These are phyloP conservation scores for Coelopa pilipes DNA, from an alignment of 2,888 invertebrate species.

Conservation along the genomic window DNA sequence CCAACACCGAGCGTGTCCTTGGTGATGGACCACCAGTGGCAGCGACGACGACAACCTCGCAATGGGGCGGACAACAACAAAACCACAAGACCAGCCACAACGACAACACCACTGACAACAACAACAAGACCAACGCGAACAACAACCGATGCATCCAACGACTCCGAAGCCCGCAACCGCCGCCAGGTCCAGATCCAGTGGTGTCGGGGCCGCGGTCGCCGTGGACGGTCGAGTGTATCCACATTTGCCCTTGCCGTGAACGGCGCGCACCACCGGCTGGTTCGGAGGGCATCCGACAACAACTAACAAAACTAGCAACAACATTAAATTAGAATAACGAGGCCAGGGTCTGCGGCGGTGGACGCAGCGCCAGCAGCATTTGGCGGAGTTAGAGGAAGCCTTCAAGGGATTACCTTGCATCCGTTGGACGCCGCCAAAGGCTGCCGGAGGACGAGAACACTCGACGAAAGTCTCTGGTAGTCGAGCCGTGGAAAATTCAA, in stretches of 20 bases:
- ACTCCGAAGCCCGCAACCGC: neutral
- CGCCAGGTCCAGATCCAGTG: too few relatives aligned
- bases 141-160: neutral
- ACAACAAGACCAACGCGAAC: neutral
- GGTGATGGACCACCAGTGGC: slow-evolving; percentile 30
- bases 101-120: neutral
- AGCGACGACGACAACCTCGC: too few relatives aligned
- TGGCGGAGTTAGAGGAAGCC: too few relatives aligned
- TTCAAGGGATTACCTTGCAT: too few relatives aligned
- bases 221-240: slow-evolving; percentile 17
- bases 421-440: too few relatives aligned
- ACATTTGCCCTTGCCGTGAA: slow-evolving; percentile 38
- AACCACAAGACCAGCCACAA: too few relatives aligned
- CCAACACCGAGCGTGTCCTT: slow-evolving; percentile 11
- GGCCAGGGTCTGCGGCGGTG: slow-evolving; percentile 25
- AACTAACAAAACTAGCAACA: slow-evolving; percentile 19
- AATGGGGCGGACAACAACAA: slow-evolving; percentile 2
- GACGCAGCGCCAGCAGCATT: neutral
- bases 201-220: neutral
- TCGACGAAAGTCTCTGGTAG: too few relatives aligned
- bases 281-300: slow-evolving; percentile 41
- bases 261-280: slow-evolving; percentile 36
- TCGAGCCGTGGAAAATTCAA: too few relatives aligned
- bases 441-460: too few relatives aligned
- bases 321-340: slow-evolving; percentile 33